These are phyloP conservation scores for Acanthopagrus latus DNA, from an alignment of 2,797 vertebrate genomes.

Conservation along the genomic window DNA sequence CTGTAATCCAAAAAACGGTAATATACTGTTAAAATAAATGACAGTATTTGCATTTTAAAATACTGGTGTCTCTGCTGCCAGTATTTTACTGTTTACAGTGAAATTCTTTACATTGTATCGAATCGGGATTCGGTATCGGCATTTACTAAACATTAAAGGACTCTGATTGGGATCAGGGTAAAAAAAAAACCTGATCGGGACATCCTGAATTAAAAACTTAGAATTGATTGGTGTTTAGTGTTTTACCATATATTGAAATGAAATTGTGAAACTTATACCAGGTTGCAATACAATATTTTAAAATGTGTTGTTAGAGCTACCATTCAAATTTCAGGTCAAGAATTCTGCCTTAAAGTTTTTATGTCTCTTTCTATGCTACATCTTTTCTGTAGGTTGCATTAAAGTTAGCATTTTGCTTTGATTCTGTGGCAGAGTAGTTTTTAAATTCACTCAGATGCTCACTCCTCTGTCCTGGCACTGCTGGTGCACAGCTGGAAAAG, in stretches of 20 bases:
- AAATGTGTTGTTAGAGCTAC: no score
- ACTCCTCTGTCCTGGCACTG: background rate
- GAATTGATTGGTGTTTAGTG: background rate
- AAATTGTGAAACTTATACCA: background rate
- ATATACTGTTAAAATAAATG: no score
- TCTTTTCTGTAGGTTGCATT: background rate
- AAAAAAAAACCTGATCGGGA: no score
- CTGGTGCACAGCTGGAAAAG: conserved; percentile 55
- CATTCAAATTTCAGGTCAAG: background rate
- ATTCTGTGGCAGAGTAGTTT: background rate
- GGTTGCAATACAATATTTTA: background rate
- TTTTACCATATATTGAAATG: background rate
- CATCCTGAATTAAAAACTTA: background rate
- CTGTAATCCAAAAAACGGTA: no score
- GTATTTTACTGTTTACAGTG: no score
- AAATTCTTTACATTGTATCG: no score
- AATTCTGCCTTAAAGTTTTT: background rate
- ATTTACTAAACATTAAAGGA: no score
- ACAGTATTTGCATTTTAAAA: no score
- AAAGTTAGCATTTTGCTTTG: background rate
- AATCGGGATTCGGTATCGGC: no score
- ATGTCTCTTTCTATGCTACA: background rate
- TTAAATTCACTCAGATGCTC: conserved; percentile 28
- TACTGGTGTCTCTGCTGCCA: no score
- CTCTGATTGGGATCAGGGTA: no score